Percentiles rank a stretch among this genome's conserved stretches.
Evolutionary conservation across 2,797 vertebrate genomes (phyloP).

Genomic region (Malurus leucopterus): DNA sequence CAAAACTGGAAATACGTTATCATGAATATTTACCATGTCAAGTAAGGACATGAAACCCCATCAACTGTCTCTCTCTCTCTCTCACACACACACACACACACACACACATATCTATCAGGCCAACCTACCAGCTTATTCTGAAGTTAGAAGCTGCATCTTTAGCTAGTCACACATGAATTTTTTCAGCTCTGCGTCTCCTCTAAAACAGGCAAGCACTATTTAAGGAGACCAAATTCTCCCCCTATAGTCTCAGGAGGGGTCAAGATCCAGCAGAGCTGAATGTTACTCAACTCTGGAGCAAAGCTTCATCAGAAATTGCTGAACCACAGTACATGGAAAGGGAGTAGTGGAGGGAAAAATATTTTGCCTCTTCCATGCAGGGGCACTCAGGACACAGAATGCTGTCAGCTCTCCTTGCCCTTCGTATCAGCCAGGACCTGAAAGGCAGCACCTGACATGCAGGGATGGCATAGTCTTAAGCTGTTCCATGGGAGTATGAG

Average conservation of each 20-base stretch:
- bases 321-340: neutral
- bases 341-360: neutral
- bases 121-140: neutral
- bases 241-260: neutral
- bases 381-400: neutral
- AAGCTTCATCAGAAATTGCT: neutral
- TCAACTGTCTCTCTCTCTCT: neutral
- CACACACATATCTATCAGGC: neutral
- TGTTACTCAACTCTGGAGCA: neutral
- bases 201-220: neutral
- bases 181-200: neutral
- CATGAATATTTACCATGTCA: neutral
- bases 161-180: neutral
- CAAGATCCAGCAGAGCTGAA: neutral
- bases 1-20: neutral
- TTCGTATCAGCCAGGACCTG: neutral
- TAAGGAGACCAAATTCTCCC: neutral
- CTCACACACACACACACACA: no score
- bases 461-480: no score
- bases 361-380: neutral
- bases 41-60: neutral
- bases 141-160: neutral
- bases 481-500: neutral
- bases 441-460: neutral
- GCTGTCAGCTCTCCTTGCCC: neutral